These are phyloP conservation scores for Cichladusa arquata DNA, from an alignment of 2,113 vertebrate genomes.

Conservation along the genomic window DNA sequence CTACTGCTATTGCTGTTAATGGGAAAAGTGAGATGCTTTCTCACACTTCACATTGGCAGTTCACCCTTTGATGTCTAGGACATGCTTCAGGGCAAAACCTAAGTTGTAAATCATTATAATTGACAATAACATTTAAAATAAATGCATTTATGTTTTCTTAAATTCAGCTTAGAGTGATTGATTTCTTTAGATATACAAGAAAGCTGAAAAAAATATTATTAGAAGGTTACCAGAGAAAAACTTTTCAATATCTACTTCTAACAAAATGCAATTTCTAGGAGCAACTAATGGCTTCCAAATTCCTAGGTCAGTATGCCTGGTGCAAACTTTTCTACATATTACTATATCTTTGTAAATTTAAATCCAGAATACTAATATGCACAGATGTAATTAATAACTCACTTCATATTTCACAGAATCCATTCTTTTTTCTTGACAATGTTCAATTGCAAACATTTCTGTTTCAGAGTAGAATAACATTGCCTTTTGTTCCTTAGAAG, in stretches of 20 bases:
- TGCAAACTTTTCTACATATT: background rate
- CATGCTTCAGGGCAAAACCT: background rate
- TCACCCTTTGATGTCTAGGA: constrained; percentile 3
- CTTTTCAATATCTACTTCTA: background rate
- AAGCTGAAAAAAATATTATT: background rate
- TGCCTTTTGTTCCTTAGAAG: background rate
- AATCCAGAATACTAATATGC: background rate
- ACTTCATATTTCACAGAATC: background rate
- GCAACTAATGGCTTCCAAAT: background rate
- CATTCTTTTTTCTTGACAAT: background rate
- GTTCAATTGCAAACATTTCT: background rate
- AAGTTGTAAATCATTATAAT: background rate
- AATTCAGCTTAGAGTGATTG: background rate
- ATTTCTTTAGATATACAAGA: background rate
- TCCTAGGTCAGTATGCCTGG: background rate
- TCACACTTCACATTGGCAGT: background rate
- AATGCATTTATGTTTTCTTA: background rate
- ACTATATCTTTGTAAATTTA: background rate
- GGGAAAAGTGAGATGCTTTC: background rate
- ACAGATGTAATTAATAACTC: background rate
- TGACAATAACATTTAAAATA: background rate
- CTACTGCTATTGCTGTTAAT: constrained; percentile 12
- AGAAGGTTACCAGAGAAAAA: background rate
- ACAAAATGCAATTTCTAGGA: background rate
- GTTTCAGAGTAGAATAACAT: background rate